Conservation (phyloP, 2,888 invertebrate species). For the Melipona bicolor region DNA sequence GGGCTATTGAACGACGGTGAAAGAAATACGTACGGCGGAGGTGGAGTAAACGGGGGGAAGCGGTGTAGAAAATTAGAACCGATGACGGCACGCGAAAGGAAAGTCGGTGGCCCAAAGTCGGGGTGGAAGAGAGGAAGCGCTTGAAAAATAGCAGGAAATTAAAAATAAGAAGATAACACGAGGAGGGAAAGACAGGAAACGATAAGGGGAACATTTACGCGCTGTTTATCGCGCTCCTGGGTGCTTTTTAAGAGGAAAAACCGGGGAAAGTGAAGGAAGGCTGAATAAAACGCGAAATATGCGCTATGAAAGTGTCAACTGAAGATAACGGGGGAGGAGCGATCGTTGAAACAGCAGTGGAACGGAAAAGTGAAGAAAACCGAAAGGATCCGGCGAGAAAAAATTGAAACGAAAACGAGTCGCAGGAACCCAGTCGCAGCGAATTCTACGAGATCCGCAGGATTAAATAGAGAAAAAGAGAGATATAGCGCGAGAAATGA, state of each 20-base stretch:
- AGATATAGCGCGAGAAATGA: not conserved
- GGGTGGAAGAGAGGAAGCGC: not conserved
- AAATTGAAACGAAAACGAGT: not conserved
- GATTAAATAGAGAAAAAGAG: not conserved
- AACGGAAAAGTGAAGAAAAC: not conserved
- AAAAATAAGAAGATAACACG: not conserved
- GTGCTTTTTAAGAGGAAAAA: not conserved
- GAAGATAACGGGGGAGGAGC: not conserved
- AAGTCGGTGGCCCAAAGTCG: too few relatives aligned
- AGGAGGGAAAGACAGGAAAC: not conserved
- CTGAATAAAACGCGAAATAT: constrained; percentile 1
- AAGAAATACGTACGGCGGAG: not conserved
- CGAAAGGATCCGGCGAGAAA: not conserved
- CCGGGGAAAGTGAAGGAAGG: not conserved
- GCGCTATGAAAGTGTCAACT: not conserved
- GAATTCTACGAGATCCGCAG: not conserved
- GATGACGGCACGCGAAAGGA: not conserved
- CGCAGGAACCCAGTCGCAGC: too few relatives aligned
- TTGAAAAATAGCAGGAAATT: constrained; percentile 30
- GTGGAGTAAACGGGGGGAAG: not conserved
- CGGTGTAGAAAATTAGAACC: constrained; percentile 25
- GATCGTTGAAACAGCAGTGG: not conserved
- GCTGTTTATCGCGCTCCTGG: constrained; percentile 15
- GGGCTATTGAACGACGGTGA: not conserved
- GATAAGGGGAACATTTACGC: constrained; percentile 19